Base-by-base conservation (phyloP, 2,113 vertebrate species). In the Galeopterus variegatus region DNA sequence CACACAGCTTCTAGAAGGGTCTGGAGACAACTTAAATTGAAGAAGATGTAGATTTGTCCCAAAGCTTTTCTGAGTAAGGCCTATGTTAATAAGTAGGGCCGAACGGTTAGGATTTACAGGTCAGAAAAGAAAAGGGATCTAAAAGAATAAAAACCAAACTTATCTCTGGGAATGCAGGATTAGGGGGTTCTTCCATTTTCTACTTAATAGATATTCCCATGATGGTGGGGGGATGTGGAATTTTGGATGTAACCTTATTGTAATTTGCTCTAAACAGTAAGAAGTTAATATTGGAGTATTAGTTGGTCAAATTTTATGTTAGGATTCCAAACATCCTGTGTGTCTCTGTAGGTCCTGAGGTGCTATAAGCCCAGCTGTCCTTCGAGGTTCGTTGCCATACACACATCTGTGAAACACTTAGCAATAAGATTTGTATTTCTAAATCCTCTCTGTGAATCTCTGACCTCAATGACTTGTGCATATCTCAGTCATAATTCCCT, bases 231-330 rank as follows among this genome's bases (percentile, higher is more conserved):
- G 14, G 31, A 45, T 48, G 4, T 65, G 10, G 36, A 45, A 80
- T 90, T 90, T 92, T 33, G 48, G 3, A 33, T 76, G 33, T 56
- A 86, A 90, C 21, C 5, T 15, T 36, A 50, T 23, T 70, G 3
- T 79, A 82, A 80, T 84, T 92, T 81, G 11, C 12, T 84, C 21
- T 87, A 95, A 88, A 52, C 18, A 28, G 24, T 67, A 45, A 94
- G 58, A 91, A 65, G 36, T 8, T 76, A 62, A 41, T 60, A 76
- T 69, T 28, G 52, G 69, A 88, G 54, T 82, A 92, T 70, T 7
- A 80, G 36, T 15, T 73, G 54, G 24, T 58, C 82, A 21, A 28
- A 86, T 64, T 56, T 26, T 17, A 77, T 79, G 18, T 28, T 33
- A 33, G 17, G 56, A 73, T 88, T 95, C 86, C 45, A 95, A 93